Percentiles rank a stretch among this genome's conserved stretches.
Conservation (phyloP, 2,888 invertebrate species). For the Falcaria lacertinaria region DNA sequence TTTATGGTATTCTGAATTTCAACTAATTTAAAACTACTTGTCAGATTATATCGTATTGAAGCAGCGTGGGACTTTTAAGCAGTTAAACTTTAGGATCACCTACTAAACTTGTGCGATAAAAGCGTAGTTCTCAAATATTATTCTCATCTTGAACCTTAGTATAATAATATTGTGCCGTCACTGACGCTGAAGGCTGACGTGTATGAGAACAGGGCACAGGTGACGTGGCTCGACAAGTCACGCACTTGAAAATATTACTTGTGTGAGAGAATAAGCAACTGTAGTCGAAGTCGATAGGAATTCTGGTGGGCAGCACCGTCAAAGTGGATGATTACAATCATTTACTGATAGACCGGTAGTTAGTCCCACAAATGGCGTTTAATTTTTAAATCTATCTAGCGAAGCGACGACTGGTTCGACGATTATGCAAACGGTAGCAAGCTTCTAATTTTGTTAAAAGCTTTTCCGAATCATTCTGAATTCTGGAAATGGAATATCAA, state of each 20-base stretch:
- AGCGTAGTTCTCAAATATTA: background rate
- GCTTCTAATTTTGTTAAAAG: too few species aligned
- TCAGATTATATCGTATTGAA: too few species aligned
- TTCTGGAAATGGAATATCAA: too few species aligned
- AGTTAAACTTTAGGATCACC: too few species aligned
- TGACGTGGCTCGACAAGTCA: constrained; percentile 57
- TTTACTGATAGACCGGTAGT: constrained; percentile 33
- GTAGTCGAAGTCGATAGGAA: constrained; percentile 26
- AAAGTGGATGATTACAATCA: constrained; percentile 36
- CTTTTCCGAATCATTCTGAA: too few species aligned
- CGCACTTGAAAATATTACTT: constrained; percentile 45
- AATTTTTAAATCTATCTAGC: background rate
- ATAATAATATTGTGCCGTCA: background rate
- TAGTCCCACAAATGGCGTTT: constrained; percentile 12
- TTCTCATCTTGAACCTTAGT: background rate
- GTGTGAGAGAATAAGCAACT: constrained; percentile 53
- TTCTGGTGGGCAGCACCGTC: constrained; percentile 34
- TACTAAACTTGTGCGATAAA: too few species aligned
- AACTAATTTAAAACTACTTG: too few species aligned
- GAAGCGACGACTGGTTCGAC: background rate
- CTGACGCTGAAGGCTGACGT: constrained; percentile 21
- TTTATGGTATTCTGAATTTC: too few species aligned
- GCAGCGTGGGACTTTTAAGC: too few species aligned
- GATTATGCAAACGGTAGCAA: background rate
- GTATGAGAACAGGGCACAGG: constrained; percentile 8